Evolutionary conservation across 2,113 vertebrate species (phyloP).

Genomic region (Gobiocypris rarus): DNA sequence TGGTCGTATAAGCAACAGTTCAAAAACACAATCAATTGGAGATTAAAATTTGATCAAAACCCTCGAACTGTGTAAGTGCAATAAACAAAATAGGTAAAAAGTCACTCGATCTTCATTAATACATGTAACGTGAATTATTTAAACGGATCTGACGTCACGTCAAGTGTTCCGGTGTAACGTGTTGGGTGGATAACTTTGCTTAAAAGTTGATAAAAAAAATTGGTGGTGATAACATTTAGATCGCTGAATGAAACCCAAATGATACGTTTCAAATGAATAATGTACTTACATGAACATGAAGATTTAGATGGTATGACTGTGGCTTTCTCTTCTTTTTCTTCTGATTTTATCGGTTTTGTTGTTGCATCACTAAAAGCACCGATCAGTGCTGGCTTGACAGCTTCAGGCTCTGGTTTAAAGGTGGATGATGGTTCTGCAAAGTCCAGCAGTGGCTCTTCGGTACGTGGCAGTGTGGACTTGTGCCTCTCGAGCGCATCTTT

Average conservation of each 20-base stretch:
- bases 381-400: conserved; percentile 1
- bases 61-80: background rate
- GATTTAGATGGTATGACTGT: background rate
- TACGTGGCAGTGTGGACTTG: conserved; percentile 40
- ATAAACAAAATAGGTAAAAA: background rate
- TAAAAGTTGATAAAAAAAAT: background rate
- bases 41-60: background rate
- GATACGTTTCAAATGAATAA: background rate
- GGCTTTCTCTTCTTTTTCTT: conserved; percentile 38
- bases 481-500: conserved; percentile 58
- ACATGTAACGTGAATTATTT: background rate
- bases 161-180: background rate
- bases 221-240: background rate
- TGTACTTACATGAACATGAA: conserved; percentile 19
- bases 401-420: conserved; percentile 30
- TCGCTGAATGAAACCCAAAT: background rate
- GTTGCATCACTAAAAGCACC: background rate
- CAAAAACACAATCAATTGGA: background rate
- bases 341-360: conserved; percentile 12
- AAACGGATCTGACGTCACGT: conserved; percentile 31
- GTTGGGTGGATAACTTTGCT: background rate
- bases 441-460: conserved; percentile 15
- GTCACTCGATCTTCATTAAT: background rate
- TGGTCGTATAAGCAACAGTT: background rate
- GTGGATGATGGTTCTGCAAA: background rate